Base-by-base conservation (phyloP, 2,888 invertebrate genomes). In the Thymelicus acteon region DNA sequence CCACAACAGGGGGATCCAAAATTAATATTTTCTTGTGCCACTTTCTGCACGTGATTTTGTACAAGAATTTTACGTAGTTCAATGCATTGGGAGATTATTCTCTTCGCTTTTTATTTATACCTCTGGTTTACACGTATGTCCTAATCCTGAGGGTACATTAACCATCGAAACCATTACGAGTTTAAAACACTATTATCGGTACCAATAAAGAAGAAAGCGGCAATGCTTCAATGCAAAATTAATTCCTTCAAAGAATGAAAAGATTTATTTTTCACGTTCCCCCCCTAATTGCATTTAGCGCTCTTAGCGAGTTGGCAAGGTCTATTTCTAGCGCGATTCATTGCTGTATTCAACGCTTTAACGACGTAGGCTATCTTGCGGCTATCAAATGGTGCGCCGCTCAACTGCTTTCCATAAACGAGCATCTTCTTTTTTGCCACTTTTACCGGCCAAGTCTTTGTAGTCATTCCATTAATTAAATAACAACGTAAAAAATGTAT, bases 381-480 rank as follows among this genome's bases (percentile, higher is more conserved):
- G 65, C 60, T 70, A 65, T 64, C 63, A 70, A 63, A 70, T 64
- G 58, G 63, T 58, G 69, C 52, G 58, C 44, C 39, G 19, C 47
- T 60, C 62, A 57, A 64, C 60, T 71, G 52, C 60, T 71, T 71
- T 54, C 52, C 70, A 71, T 71, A 65, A 71, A 71, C 60, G 64
- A 64, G 31, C 52, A 48, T 52, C 40, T 64, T 47, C 48, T 57
- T 64, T 69, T 69, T 40, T 70, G 40, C 39, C 58, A 49, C 60
- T 64, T 58, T 60, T 39, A 52, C 47, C 12, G 58, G 60, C 52
- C 52, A 7, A 60, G 52, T 60, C 64, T 71, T 71, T 71, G 71
- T 65, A 60, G 60, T 54, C 65, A 65, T 64, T 60, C 71, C 49
- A 71, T 65, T 71, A 71, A 71, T 65, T 71, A 60, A 71, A 71